Percentiles rank a stretch among this genome's conserved stretches.
Conservation (phyloP, 2,113 vertebrate genomes). For the Sturnus vulgaris region DNA sequence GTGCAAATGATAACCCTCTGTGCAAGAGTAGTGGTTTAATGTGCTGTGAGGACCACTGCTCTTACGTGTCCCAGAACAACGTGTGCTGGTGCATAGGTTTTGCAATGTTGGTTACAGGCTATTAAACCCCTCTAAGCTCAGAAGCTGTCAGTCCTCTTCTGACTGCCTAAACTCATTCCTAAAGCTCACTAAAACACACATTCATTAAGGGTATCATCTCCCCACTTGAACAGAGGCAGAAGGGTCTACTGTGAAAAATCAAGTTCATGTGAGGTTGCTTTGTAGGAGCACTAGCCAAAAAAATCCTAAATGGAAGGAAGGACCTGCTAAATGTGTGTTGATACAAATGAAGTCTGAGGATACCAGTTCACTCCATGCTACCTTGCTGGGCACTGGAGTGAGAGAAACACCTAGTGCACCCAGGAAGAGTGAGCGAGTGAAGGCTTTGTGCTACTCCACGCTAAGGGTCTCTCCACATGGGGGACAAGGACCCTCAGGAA, state of each 20-base stretch:
- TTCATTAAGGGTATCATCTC: not conserved
- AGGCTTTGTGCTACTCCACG: not conserved
- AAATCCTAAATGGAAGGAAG: not conserved
- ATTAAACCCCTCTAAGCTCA: not conserved
- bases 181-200: not conserved
- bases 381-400: not conserved
- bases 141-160: not conserved
- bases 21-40: not conserved
- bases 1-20: not conserved
- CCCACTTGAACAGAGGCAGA: not conserved
- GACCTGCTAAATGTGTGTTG: not conserved
- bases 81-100: conserved; percentile 31
- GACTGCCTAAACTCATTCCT: not conserved
- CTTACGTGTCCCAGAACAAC: not conserved
- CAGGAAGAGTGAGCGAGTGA: accelerated
- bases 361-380: not conserved
- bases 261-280: not conserved
- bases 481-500: not conserved
- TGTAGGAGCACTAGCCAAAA: not conserved
- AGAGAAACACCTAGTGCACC: not conserved
- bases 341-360: not conserved
- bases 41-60: not conserved
- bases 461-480: accelerated
- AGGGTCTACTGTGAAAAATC: not conserved
- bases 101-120: conserved; percentile 15